Percentiles rank a stretch among this genome's conserved stretches.
Evolutionary conservation across 2,113 vertebrate genomes (phyloP).

Genomic region (Nyctibius bracteatus): DNA sequence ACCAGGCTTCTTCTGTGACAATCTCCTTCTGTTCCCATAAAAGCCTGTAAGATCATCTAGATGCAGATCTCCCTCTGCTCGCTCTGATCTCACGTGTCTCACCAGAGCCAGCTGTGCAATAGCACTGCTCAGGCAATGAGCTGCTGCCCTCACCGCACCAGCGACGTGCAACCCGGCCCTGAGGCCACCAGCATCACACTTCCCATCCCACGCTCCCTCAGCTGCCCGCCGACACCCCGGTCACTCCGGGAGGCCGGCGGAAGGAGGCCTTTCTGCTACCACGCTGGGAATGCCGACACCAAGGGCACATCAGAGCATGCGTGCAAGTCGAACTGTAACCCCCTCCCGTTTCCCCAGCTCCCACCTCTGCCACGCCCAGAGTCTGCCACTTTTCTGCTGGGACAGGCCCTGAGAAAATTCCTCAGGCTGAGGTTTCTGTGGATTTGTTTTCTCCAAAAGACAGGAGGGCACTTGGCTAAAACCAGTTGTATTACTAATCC

Average conservation of each 20-base stretch:
- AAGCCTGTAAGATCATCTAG: background rate
- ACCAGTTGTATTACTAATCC: background rate
- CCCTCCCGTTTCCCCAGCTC: background rate
- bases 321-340: background rate
- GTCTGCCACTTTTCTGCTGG: background rate
- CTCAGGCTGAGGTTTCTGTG: background rate
- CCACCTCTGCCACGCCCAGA: background rate
- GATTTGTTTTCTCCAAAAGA: background rate
- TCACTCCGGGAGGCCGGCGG: background rate
- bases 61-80: background rate
- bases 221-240: fast-evolving
- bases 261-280: background rate
- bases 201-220: background rate
- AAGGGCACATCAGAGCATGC: fast-evolving
- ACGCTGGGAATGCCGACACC: background rate
- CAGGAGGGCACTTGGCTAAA: background rate
- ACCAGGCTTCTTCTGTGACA: background rate
- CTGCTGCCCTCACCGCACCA: background rate
- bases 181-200: background rate
- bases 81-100: background rate
- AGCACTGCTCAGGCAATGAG: background rate
- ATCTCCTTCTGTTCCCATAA: background rate
- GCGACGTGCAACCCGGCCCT: background rate
- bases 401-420: background rate
- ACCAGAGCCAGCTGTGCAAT: background rate